These are phyloP conservation scores for Tanypteryx hageni DNA, from an alignment of 2,888 invertebrate genomes.

Conservation along the genomic window DNA sequence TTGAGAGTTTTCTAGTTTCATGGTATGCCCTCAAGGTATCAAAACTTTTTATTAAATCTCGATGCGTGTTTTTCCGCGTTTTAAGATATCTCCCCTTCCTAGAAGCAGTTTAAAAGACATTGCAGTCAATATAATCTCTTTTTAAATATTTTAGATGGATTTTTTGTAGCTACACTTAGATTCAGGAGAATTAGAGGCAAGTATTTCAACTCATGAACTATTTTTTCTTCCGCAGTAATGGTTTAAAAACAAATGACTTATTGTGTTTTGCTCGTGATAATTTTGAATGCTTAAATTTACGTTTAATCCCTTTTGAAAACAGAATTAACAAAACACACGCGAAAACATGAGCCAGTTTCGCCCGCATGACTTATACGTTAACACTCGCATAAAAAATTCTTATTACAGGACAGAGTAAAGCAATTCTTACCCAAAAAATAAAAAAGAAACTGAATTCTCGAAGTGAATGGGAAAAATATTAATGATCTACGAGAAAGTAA, in stretches of 20 bases:
- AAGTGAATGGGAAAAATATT: not conserved
- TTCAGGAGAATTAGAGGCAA: not conserved
- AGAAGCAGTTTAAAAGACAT: not conserved
- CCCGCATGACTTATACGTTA: not conserved
- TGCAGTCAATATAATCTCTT: too few species aligned
- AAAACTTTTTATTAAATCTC: too few species aligned
- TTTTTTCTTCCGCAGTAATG: not conserved
- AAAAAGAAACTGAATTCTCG: not conserved
- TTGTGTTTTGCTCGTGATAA: not conserved
- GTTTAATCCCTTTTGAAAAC: not conserved
- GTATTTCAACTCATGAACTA: not conserved
- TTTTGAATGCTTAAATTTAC: not conserved
- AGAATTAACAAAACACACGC: constrained; percentile 11
- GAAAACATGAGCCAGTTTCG: not conserved
- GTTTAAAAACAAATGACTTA: not conserved
- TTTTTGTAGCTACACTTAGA: not conserved
- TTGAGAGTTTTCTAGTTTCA: too few species aligned
- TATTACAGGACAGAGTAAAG: not conserved
- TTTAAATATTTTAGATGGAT: not conserved
- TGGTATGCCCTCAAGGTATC: too few species aligned
- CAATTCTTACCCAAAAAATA: not conserved
- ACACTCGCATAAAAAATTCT: not conserved
- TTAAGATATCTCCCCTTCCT: not conserved
- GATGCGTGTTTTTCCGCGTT: not conserved
- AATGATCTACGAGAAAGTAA: not conserved